phyloP scores from a whole-genome alignment of 2,797 vertebrate genomes.

The Chelon labrosus region DNA sequence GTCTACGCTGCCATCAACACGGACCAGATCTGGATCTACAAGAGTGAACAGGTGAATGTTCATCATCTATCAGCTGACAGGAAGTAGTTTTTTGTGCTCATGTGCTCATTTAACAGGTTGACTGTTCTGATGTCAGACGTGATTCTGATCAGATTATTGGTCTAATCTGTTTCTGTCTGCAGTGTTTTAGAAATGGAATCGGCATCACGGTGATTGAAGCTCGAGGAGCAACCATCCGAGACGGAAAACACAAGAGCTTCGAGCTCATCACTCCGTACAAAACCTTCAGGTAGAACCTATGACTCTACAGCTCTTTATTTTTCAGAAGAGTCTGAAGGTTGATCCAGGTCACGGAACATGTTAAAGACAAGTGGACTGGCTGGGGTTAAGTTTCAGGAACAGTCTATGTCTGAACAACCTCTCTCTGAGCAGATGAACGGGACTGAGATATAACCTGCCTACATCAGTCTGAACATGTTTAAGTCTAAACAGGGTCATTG shows the following conservation, averaged over 20 bases:
- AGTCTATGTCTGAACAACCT: no score
- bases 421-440: no score
- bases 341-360: background rate
- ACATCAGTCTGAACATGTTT: no score
- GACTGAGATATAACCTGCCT: no score
- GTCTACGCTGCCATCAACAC: conserved; percentile 90
- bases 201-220: conserved; percentile 94
- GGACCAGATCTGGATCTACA: conserved; percentile 94
- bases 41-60: conserved; percentile 92
- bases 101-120: no score
- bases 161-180: background rate
- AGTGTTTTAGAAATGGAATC: conserved; percentile 94
- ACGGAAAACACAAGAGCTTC: conserved; percentile 92
- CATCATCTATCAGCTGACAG: background rate
- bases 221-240: conserved; percentile 91
- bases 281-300: conserved; percentile 89
- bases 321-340: no score
- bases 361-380: no score
- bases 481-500: no score
- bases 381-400: no score
- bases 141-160: no score
- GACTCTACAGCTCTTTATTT: no score
- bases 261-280: conserved; percentile 96
- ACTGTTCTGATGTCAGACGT: no score
- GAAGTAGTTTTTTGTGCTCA: background rate